These are phyloP conservation scores for Polietes domitor DNA, from an alignment of 2,888 invertebrate genomes.

Conservation along the genomic window DNA sequence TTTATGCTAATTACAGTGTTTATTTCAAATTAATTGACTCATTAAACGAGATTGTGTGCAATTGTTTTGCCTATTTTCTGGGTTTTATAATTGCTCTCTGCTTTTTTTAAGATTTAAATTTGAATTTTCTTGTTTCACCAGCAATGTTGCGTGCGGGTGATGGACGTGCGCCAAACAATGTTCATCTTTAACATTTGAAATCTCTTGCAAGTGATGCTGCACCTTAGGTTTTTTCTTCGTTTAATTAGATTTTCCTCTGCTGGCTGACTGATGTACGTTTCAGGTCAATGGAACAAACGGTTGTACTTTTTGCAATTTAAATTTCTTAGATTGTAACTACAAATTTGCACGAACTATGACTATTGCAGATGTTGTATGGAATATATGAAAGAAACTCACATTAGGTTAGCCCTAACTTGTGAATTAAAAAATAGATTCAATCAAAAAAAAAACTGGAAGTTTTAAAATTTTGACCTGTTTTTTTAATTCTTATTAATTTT, in stretches of 20 bases:
- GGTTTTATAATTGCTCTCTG: not conserved
- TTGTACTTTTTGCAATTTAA: too few relatives aligned
- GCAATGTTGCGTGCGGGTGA: not conserved
- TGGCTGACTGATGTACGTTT: not conserved
- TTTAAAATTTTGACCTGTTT: too few relatives aligned
- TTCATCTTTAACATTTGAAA: not conserved
- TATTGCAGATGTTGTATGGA: too few relatives aligned
- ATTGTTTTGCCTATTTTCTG: not conserved
- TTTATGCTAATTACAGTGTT: constrained; percentile 33
- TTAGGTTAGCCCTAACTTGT: too few relatives aligned
- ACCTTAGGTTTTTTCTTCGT: not conserved
- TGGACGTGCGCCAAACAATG: constrained; percentile 4
- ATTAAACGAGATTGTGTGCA: constrained; percentile 9
- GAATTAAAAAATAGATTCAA: too few relatives aligned
- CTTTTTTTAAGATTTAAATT: not conserved
- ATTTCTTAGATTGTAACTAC: too few relatives aligned
- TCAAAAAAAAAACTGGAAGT: too few relatives aligned
- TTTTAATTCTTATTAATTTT: too few relatives aligned
- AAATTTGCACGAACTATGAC: too few relatives aligned
- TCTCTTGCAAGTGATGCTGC: not conserved
- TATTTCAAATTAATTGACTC: constrained; percentile 37
- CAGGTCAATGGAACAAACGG: constrained; percentile 8
- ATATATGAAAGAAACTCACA: too few relatives aligned
- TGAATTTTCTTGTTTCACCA: not conserved
- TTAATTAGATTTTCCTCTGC: not conserved